Evolutionary conservation across 2,797 vertebrate species (phyloP).

Genomic region (Sebastes paucispinis): DNA sequence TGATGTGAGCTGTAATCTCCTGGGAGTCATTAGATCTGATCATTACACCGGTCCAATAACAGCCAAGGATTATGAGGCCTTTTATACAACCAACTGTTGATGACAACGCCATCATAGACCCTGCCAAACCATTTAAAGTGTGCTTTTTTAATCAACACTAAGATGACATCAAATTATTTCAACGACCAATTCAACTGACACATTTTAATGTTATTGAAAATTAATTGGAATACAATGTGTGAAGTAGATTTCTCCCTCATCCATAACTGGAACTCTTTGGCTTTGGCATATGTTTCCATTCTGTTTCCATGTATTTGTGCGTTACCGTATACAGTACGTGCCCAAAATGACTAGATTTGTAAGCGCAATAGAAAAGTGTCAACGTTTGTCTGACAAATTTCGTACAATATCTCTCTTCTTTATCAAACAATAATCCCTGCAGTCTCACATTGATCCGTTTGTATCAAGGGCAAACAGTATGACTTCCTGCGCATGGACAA

Average conservation of each 20-base stretch:
- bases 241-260: neutral
- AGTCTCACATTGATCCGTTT: conserved; percentile 55
- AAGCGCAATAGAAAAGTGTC: neutral
- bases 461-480: conserved; percentile 73
- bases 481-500: conserved; percentile 60
- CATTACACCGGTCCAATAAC: conserved; percentile 53
- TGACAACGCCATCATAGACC: conserved; percentile 18
- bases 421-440: conserved; percentile 47
- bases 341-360: neutral
- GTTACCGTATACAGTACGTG: neutral
- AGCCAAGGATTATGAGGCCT: conserved; percentile 43
- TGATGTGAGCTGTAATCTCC: conserved; percentile 38
- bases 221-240: neutral
- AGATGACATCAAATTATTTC: conserved; percentile 15
- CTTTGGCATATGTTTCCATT: neutral
- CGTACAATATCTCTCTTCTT: conserved; percentile 25
- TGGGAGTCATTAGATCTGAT: conserved; percentile 54
- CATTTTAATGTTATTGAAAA: neutral
- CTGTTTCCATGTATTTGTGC: neutral
- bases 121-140: conserved; percentile 29
- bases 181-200: neutral
- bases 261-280: neutral
- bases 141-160: conserved; percentile 13
- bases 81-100: conserved; percentile 35
- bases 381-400: conserved; percentile 11